Evolutionary conservation across 2,113 vertebrate genomes (phyloP), one percentile per base, ranked within the genome.

Genomic region (Andinoacara biseriatus): DNA sequence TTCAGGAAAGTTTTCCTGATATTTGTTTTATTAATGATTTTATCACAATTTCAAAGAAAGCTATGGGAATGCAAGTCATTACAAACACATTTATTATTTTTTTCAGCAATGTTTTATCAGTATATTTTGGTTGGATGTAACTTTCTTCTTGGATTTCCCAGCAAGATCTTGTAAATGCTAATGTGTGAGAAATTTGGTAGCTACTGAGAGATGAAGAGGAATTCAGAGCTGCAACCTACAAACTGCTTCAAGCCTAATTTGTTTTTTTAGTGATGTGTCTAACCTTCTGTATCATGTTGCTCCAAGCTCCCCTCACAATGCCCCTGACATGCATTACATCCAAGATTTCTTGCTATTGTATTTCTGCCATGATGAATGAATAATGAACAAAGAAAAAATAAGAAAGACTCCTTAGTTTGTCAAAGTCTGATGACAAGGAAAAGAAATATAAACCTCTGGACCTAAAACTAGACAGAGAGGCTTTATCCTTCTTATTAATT

Each of bases 191-290:
- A 22, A 8, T 76, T 38, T 24, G 10, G 56, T 59, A 5, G 54
- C 7, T 54, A 6, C 5, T 38, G 31, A 72, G 0, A 59, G 57
- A 52, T 4, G 18, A 76, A 38, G 59, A 18, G 22, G 22, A 35
- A 54, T 20, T 79, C 56, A 35, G 29, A 82, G 38, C 3, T 26
- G 29, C 33, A 80, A 58, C 18, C 31, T 83, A 20, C 56, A 58
- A 83, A 85, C 80, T 87, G 18, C 58, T 52, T 57, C 52, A 74
- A 26, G 24, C 35, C 35, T 54, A 35, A 43, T 35, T 67, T 83
- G 76, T 40, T 52, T 52, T 29, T 72, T 72, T 18, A 72, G 46
- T 14, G 52, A 72, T 54, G 46, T 2, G 1, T 72, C 17, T 72
- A 72, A 72, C 26, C 18, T 52, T 52, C 26, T 17, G 15, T 52